Conservation (phyloP, 2,888 invertebrate species). For the Drosophila rellima region DNA sequence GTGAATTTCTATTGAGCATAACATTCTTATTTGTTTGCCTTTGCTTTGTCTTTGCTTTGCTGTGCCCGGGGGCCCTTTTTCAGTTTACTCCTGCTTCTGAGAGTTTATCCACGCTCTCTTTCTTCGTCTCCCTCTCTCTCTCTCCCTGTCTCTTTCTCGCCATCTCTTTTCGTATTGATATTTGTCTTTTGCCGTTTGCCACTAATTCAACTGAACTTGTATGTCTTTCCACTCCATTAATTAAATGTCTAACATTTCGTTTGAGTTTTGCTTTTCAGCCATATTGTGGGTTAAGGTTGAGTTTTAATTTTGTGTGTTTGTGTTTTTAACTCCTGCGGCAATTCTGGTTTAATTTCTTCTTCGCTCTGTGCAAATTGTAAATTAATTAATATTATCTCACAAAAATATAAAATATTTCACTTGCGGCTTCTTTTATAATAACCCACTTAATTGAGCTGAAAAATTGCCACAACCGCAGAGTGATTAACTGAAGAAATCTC, state of each 20-base stretch:
- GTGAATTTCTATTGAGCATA: conserved; percentile 9
- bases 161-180: conserved; percentile 28
- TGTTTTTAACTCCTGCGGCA: conserved; percentile 20
- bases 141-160: conserved; percentile 13
- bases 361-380: conserved; percentile 20
- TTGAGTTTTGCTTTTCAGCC: conserved; percentile 36
- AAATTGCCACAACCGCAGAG: conserved; percentile 41
- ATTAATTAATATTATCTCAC: conserved; percentile 34
- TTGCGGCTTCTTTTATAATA: conserved; percentile 31
- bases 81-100: not conserved
- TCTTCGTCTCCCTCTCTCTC: conserved; percentile 7
- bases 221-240: conserved; percentile 71
- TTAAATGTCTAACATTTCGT: conserved; percentile 48
- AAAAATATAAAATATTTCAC: conserved; percentile 13
- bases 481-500: conserved; percentile 61
- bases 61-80: conserved; percentile 17
- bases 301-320: conserved; percentile 46
- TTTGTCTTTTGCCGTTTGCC: conserved; percentile 63
- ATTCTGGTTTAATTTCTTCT: conserved; percentile 1
- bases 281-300: conserved; percentile 28
- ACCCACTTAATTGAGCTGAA: conserved; percentile 59
- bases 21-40: conserved; percentile 7
- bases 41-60: conserved; percentile 14
- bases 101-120: conserved; percentile 34
- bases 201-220: conserved; percentile 50